Evolutionary conservation across 53 echinoderm and acorn worm genomes (phyloP), one percentile per base, ranked within the genome.

Genomic region (Glandiceps talaboti): DNA sequence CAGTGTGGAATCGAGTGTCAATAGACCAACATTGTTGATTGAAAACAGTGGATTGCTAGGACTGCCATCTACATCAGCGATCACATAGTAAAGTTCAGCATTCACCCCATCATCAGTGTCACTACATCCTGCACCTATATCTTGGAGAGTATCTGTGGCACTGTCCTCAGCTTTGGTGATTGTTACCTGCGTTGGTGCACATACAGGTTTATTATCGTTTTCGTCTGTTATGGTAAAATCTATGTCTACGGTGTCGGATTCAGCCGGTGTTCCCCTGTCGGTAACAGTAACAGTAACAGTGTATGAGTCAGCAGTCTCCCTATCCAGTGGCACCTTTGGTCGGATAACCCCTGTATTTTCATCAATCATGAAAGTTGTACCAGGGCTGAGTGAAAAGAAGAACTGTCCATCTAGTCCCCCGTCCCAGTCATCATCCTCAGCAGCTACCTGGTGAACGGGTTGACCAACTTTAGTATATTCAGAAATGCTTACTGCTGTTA

Each of bases 71-170:
- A 82, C 27, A 91, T 45, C 89, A 89, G 93, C 99, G 31, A 99
- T 77, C 1, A 93, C 89, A 74, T 99, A 99, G 80, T 83, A 88
- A 28, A 99, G 83, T 27, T 83, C 86, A 1, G 94, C 99, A 83
- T 99, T 99, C 33, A 82, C 75, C 1, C 99, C 99, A n/a, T 78
- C 84, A 82, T 99, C 99, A 0, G 64, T 76, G 1, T 32, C 33
- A 1, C 93, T 92, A 45, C 64, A 45, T 12, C 6, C 6, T 12
- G 64, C 64, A 45, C 64, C 64, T 12, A 45, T 45, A 45, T 45
- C 64, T 75, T 93, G 74, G 1, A 79, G 77, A 0, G 93, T 92
- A 74, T 89, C 31, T 74, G 86, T 12, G 64, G 64, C 6, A 20
- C 20, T 20, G 20, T 45, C 64, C 20, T 45, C 64, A 45, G 6